Percentiles rank a stretch among this genome's conserved stretches.
Conservation (phyloP, 1,140 invertebrate genomes). For the Saccostrea echinata region DNA sequence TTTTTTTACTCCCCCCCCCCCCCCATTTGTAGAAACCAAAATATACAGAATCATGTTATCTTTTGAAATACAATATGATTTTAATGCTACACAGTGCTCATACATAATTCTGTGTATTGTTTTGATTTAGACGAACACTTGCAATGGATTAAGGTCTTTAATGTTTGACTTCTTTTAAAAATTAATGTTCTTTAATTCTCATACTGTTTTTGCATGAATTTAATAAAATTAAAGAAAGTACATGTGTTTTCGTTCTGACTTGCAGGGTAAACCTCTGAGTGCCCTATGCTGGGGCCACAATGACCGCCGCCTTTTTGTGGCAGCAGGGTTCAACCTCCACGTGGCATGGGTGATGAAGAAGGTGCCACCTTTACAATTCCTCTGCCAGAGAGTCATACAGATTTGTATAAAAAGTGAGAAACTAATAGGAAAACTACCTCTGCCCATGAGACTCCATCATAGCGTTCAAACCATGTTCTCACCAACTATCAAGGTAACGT, state of each 20-base stretch:
- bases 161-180: no score
- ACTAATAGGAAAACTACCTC: conserved; percentile 85
- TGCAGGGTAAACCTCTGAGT: conserved; percentile 88
- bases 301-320: conserved; percentile 95
- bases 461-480: conserved; percentile 94
- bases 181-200: no score
- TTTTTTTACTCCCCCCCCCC: no score
- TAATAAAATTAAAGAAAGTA: no score
- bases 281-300: conserved; percentile 99
- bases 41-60: no score
- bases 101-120: no score
- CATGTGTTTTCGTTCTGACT: conserved; percentile 42
- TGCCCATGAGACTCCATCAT: conserved; percentile 91
- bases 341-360: conserved; percentile 93
- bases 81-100: no score
- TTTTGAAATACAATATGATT: no score
- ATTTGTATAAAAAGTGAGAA: conserved; percentile 82
- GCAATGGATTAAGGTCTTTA: no score
- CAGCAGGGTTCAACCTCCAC: conserved; percentile 90
- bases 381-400: conserved; percentile 89
- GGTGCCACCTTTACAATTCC: conserved; percentile 92
- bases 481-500: conserved; percentile 94
- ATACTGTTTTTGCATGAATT: no score
- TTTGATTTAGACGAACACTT: no score
- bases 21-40: no score